Evolutionary conservation across 1,140 invertebrate species (phyloP).

Genomic region (Eurosta solidaginis): DNA sequence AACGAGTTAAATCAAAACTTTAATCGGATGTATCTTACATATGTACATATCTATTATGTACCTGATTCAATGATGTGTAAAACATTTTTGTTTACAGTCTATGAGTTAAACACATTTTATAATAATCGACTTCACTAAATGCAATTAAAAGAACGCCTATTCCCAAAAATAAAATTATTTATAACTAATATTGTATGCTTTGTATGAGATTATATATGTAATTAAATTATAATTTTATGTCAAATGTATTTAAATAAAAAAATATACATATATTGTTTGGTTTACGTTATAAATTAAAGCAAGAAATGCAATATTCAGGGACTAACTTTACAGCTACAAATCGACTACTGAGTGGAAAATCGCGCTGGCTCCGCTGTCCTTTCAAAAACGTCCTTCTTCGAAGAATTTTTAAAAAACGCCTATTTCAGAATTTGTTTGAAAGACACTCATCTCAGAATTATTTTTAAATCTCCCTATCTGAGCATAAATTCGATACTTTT

Average conservation of each 20-base stretch:
- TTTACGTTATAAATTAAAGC: neutral
- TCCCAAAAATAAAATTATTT: constrained; percentile 22
- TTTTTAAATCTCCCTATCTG: too few relatives aligned
- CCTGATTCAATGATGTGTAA: constrained; percentile 5
- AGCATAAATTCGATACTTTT: too few relatives aligned
- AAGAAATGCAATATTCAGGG: too few relatives aligned
- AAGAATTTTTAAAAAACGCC: too few relatives aligned
- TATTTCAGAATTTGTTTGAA: too few relatives aligned
- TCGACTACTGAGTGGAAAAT: too few relatives aligned
- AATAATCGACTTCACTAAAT: neutral
- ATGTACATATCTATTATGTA: constrained; percentile 10
- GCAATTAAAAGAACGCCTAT: neutral
- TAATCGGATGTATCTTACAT: too few relatives aligned
- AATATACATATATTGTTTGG: neutral
- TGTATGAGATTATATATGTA: constrained; percentile 45
- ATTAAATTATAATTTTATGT: constrained; percentile 53
- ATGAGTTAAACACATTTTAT: neutral
- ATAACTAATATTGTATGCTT: constrained; percentile 20
- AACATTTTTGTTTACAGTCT: neutral
- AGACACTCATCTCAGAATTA: too few relatives aligned
- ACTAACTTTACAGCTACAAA: too few relatives aligned
- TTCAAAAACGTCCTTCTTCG: too few relatives aligned
- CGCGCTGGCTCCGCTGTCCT: too few relatives aligned
- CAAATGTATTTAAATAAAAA: constrained; percentile 44
- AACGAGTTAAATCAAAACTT: too few relatives aligned